Evolutionary conservation across 1,140 invertebrate genomes (phyloP), one percentile per base, ranked within the genome.

Genomic region (Ephestia elutella): DNA sequence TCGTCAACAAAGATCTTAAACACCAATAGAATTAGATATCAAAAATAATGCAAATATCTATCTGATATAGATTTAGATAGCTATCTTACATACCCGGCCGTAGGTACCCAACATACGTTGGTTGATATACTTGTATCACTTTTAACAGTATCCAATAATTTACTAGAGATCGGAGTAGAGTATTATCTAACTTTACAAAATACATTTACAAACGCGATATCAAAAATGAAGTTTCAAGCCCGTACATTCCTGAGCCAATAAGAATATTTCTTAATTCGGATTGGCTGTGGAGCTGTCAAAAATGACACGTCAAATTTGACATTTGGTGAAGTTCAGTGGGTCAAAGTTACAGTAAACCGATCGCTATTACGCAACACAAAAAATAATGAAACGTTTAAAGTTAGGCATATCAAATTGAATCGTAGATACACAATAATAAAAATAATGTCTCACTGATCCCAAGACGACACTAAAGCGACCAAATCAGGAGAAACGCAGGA

Each of bases 11-110:
- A 63, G 59, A 54, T 70, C 49, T 59, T 65, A 66, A 62, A 71
- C 56, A 67, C 66, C 69, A 62, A 70, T 69, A 72, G 58, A 72
- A 70, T 70, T 70, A 70, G 72, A 70, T 75, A 75, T 75, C 70
- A 75, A 75, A 73, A 75, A 75, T 73, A 73, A 75, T 63, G 66
- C 35, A 57, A 70, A 64, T 70, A 71, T 63, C 61, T 62, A 62
- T 60, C 50, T 62, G 55, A 62, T 60, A 60, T 60, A 62, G 30
- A 38, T 66, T 62, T 57, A 44, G 57, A 63, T 56, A 62, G 60
- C 59, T 62, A 65, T 62, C 17, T 66, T 61, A 71, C 66, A 66
- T 60, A 60, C 66, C 59, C 66, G 61, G 63, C 70, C 63, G 57
- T 51, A 53, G 21, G 19, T 25, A 25, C 21, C 50, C 38, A 32